Evolutionary conservation across 37 sponge, comb jelly and placozoan genomes (phyloP).

Genomic region (Theonella swinhoei): DNA sequence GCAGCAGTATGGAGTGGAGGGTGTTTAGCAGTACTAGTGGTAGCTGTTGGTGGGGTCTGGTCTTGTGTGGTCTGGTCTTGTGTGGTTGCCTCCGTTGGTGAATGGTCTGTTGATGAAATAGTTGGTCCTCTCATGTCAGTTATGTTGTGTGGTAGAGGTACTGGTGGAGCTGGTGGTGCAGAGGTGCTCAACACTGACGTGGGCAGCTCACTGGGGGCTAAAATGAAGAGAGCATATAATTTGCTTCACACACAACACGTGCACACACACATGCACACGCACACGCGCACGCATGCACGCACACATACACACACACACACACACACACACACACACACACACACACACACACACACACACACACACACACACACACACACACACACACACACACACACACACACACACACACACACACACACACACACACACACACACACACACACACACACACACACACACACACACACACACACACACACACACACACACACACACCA

Average conservation of each 20-base stretch:
- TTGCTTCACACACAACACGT: neutral
- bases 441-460: no score
- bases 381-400: slow-evolving; percentile 33
- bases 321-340: slow-evolving; percentile 51
- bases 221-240: neutral
- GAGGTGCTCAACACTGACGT: no score
- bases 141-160: neutral
- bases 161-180: neutral
- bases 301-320: slow-evolving; percentile 19
- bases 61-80: neutral
- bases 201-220: no score
- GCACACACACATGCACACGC: neutral
- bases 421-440: no score
- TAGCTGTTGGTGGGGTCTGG: neutral
- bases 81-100: neutral
- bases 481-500: neutral
- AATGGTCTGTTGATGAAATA: no score
- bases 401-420: neutral
- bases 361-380: slow-evolving; percentile 45
- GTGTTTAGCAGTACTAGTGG: neutral
- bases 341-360: slow-evolving; percentile 48
- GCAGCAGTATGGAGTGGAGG: neutral
- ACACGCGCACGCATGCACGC: neutral
- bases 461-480: no score
- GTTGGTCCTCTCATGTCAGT: no score